Evolutionary conservation across 2,888 invertebrate genomes (phyloP), one percentile per base, ranked within the genome.

Genomic region (Spicauda simplicius): DNA sequence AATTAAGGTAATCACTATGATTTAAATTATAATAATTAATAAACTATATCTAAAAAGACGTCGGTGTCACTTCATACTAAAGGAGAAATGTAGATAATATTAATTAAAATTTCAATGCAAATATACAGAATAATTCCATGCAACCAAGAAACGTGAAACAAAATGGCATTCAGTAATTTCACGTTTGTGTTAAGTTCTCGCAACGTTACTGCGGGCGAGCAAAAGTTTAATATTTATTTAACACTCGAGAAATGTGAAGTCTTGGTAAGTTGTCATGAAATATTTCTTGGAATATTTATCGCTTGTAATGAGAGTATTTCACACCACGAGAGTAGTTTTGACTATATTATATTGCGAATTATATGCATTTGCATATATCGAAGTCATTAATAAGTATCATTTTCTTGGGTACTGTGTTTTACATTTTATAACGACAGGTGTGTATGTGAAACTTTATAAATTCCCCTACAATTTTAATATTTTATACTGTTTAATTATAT

Each of bases 271-370:
- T 20, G 18, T 30, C 30, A 33, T 18, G 33, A 60, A 60, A 25
- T 48, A 33, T 52, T 60, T 52, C 60, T 60, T 19, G 52, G 60
- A 60, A 60, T 60, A 60, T 60, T 60, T 60, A 60, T 60, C 52
- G 52, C 33, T 33, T 33, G 60, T 19, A 7, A 18, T 52, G 60
- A 52, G 33, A 60, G 52, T 60, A 52, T 33, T 50, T 60, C 14
- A 18, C 30, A 59, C 52, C 52, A 16, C 18, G 52, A 52, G 52
- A 60, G 52, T 52, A 60, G 50, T 52, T 52, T 55, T 12, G 33
- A 60, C 50, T 60, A n/a, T 37, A 37, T 37, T 50, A 18, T 16
- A 19, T 14, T 8, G n/a, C 16, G 60, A 33, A 52, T 60, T 30
- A n/a, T 55, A 16, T 30, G 11, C 16, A 33, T 33, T 16, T 7